Conservation (phyloP, 2,888 invertebrate species). For the Resseliella maxima region DNA sequence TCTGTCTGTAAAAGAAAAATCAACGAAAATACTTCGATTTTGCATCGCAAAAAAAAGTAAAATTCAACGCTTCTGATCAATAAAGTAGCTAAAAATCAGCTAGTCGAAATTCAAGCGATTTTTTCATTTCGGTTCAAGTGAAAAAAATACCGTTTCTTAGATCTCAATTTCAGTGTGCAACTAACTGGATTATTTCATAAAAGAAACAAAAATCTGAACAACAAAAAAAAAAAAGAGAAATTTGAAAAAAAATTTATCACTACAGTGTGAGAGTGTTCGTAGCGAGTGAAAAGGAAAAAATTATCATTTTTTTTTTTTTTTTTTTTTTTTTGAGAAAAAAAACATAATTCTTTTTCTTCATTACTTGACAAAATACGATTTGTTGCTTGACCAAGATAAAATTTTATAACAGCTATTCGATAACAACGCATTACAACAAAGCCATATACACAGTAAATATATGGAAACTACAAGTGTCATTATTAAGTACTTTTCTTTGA, state of each 20-base stretch:
- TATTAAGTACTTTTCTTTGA: too few species aligned
- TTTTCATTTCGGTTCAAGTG: neutral
- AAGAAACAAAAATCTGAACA: neutral
- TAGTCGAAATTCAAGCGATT: neutral
- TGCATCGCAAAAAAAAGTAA: neutral
- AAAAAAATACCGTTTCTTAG: constrained; percentile 30
- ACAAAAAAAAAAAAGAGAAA: too few species aligned
- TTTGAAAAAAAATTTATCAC: neutral
- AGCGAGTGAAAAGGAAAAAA: neutral
- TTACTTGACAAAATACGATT: too few species aligned
- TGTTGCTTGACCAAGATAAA: too few species aligned
- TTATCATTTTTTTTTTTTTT: too few species aligned
- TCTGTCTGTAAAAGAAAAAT: neutral
- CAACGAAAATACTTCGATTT: neutral
- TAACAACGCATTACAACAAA: neutral
- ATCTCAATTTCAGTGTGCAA: neutral
- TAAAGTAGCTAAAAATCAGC: constrained; percentile 30
- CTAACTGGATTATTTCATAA: constrained; percentile 31
- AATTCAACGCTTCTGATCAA: too few species aligned
- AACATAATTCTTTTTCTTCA: neutral
- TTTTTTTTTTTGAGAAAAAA: neutral
- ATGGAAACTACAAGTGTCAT: too few species aligned
- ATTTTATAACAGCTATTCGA: too few species aligned
- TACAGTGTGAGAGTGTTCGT: neutral
- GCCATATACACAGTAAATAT: too few species aligned